These are phyloP conservation scores for Tenthredo livida DNA, from an alignment of 2,888 invertebrate species.

Conservation along the genomic window DNA sequence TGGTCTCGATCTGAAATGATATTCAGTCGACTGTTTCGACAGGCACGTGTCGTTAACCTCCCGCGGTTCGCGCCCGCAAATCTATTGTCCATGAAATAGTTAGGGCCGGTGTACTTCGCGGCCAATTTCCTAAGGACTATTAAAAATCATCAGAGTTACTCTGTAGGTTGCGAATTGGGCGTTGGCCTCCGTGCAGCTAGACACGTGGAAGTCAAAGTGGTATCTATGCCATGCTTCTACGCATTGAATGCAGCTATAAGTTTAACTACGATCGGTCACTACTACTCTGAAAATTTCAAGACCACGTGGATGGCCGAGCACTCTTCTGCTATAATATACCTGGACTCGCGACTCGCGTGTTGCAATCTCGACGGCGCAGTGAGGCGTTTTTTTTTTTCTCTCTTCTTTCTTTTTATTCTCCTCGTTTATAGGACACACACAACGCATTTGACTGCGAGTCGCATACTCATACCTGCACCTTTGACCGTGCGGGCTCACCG, in stretches of 20 bases:
- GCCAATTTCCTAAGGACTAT: slow-evolving; percentile 63
- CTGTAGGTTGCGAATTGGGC: slow-evolving; percentile 72
- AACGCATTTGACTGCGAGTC: neutral
- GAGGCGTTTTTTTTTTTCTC: slow-evolving; percentile 53
- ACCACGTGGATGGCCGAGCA: slow-evolving; percentile 62
- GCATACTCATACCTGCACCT: slow-evolving; percentile 27
- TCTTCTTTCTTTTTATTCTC: slow-evolving; percentile 34
- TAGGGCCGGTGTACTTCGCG: slow-evolving; percentile 54
- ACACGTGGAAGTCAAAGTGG: slow-evolving; percentile 52
- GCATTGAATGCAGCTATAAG: slow-evolving; percentile 6
- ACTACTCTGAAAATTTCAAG: slow-evolving; percentile 50
- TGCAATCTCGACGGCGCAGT: slow-evolving; percentile 56
- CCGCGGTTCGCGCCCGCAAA: slow-evolving; percentile 64
- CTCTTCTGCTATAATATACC: slow-evolving; percentile 21
- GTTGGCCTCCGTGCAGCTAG: slow-evolving; percentile 66
- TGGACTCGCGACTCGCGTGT: slow-evolving; percentile 55
- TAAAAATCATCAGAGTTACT: slow-evolving; percentile 57
- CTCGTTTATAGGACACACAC: slow-evolving; percentile 28
- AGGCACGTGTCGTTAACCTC: slow-evolving; percentile 75
- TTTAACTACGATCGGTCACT: slow-evolving; percentile 41
- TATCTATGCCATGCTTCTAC: slow-evolving; percentile 26
- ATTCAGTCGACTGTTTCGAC: slow-evolving; percentile 73
- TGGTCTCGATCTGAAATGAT: slow-evolving; percentile 66
- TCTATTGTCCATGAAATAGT: slow-evolving; percentile 70
- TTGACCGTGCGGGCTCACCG: slow-evolving; percentile 32